These are phyloP conservation scores for Anarsia innoxiella DNA, from an alignment of 2,888 invertebrate genomes.

Conservation along the genomic window DNA sequence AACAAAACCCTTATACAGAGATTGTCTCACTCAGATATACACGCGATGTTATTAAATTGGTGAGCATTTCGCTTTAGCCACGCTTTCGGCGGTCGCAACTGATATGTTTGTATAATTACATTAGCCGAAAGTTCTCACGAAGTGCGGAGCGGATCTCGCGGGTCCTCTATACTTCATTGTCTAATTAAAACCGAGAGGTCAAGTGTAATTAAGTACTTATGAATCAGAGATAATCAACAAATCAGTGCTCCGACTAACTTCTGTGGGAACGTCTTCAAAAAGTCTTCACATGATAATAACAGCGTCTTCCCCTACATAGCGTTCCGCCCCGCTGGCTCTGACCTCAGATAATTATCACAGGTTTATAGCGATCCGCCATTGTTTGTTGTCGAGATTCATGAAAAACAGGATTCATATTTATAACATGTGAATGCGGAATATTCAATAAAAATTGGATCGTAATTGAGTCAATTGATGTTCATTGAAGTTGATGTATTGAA, in stretches of 20 bases:
- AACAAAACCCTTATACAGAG: constrained; percentile 1
- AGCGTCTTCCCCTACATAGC: constrained; percentile 61
- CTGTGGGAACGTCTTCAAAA: constrained; percentile 72
- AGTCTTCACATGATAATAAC: constrained; percentile 71
- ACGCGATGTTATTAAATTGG: background rate
- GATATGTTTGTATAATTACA: constrained; percentile 10
- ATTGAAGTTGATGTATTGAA: constrained; percentile 1
- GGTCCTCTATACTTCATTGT: constrained; percentile 39
- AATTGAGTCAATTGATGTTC: constrained; percentile 33
- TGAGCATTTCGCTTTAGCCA: constrained; percentile 7
- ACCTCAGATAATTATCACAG: constrained; percentile 69
- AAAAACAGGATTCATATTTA: constrained; percentile 44
- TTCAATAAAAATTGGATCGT: constrained; percentile 10
- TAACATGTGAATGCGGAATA: constrained; percentile 24
- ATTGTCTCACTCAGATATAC: background rate
- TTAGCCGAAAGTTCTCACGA: constrained; percentile 31
- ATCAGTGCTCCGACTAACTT: constrained; percentile 50
- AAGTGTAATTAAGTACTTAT: constrained; percentile 66
- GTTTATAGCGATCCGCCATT: constrained; percentile 62
- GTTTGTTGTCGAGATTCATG: constrained; percentile 58
- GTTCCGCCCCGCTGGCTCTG: constrained; percentile 59
- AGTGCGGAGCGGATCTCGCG: constrained; percentile 23
- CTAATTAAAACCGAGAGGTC: constrained; percentile 53
- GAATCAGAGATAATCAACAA: constrained; percentile 67
- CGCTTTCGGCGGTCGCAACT: constrained; percentile 1